Evolutionary conservation across 1,140 invertebrate genomes (phyloP).

Genomic region (Paraescarpia echinospica): DNA sequence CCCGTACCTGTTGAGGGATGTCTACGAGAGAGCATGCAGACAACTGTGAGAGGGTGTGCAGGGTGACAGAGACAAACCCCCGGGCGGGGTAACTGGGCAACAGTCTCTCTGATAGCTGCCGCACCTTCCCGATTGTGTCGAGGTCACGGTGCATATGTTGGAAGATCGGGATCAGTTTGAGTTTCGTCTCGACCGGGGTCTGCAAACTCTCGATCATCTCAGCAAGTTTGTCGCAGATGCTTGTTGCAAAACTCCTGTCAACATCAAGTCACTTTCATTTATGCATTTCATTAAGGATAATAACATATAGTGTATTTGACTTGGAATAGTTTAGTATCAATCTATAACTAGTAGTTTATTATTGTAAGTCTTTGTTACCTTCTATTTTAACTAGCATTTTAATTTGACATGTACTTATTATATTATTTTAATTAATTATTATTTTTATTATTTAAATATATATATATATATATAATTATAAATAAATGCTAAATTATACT

Average conservation of each 20-base stretch:
- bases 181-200: constrained; percentile 87
- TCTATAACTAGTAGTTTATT: too few relatives aligned
- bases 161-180: constrained; percentile 85
- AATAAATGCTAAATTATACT: too few relatives aligned
- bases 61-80: constrained; percentile 82
- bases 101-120: constrained; percentile 77
- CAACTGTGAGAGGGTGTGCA: constrained; percentile 85
- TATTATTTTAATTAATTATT: too few relatives aligned
- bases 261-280: constrained; percentile 29
- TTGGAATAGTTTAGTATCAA: too few relatives aligned
- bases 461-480: too few relatives aligned
- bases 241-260: constrained; percentile 86
- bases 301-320: too few relatives aligned
- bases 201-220: constrained; percentile 92
- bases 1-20: constrained; percentile 80
- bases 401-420: too few relatives aligned
- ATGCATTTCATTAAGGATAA: background rate
- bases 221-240: constrained; percentile 92
- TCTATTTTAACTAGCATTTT: too few relatives aligned
- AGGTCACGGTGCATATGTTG: constrained; percentile 94
- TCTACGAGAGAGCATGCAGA: constrained; percentile 86
- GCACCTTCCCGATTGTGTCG: constrained; percentile 79
- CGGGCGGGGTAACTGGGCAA: constrained; percentile 81
- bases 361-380: too few relatives aligned
- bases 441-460: too few relatives aligned